These are phyloP conservation scores for Cinclus mexicanus DNA, from an alignment of 2,113 vertebrate species.

Conservation along the genomic window DNA sequence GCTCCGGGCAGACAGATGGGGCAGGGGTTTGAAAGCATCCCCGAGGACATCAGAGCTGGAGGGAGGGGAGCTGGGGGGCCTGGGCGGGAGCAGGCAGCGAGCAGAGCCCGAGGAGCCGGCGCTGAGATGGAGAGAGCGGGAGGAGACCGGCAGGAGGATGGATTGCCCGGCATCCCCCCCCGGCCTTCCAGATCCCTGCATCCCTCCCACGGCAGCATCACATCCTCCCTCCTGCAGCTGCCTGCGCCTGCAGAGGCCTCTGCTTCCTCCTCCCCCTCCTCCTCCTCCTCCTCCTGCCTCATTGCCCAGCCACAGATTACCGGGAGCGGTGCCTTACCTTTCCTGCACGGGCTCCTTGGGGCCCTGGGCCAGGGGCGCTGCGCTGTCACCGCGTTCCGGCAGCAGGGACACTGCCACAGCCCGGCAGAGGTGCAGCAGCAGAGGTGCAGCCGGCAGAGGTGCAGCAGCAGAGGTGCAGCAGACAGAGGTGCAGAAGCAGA, in stretches of 20 bases:
- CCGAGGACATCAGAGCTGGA: background rate
- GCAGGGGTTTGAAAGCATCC: background rate
- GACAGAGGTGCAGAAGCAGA: background rate
- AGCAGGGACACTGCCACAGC: background rate
- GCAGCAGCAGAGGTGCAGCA: background rate
- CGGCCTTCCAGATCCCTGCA: background rate
- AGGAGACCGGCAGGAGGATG: background rate
- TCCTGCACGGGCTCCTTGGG: background rate
- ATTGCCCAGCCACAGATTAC: background rate
- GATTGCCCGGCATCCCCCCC: background rate
- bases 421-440: background rate
- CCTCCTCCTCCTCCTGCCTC: background rate
- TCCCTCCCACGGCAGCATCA: background rate
- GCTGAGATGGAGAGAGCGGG: background rate
- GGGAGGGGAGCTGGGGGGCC: background rate
- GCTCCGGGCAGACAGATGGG: background rate
- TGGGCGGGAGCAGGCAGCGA: background rate
- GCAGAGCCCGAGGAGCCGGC: background rate
- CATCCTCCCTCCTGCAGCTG: background rate
- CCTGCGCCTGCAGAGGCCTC: background rate
- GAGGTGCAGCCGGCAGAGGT: background rate
- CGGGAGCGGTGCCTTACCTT: constrained; percentile 26
- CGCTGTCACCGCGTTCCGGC: background rate
- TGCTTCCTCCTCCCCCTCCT: background rate
- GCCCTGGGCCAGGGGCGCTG: background rate